phyloP scores from a whole-genome alignment of 2,888 invertebrate species.

The Scaptomyza cyrtandrae region DNA sequence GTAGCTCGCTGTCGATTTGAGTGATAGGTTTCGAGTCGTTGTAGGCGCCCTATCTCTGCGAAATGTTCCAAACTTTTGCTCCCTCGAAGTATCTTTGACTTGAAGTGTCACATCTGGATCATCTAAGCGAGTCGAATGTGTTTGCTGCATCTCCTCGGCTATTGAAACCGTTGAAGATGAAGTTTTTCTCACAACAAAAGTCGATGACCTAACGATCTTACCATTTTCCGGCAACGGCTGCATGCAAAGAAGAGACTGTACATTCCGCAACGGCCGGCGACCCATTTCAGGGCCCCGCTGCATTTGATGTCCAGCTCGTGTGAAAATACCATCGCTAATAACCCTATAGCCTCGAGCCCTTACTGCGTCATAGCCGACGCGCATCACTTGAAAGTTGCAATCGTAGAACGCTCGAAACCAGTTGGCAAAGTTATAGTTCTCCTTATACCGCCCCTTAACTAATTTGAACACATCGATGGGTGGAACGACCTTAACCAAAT shows the following conservation, averaged over 20 bases:
- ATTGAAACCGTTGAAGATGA: background rate
- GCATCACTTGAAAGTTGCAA: background rate
- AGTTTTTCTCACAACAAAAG: background rate
- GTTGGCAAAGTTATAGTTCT: slow-evolving; percentile 28
- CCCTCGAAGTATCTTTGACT: too few species aligned
- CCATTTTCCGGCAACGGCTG: background rate
- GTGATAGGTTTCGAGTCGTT: too few species aligned
- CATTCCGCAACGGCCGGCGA: background rate
- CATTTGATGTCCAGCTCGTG: background rate
- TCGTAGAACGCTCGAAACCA: slow-evolving; percentile 36
- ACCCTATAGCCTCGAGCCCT: background rate
- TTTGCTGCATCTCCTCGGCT: background rate
- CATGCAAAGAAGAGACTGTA: background rate
- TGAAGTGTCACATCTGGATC: too few species aligned
- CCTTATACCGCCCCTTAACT: slow-evolving; percentile 4
- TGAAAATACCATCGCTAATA: slow-evolving; percentile 4
- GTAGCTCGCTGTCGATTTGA: too few species aligned
- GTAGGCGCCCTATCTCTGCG: too few species aligned
- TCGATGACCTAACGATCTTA: background rate
- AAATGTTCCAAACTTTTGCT: too few species aligned
- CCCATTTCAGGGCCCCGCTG: too few species aligned
- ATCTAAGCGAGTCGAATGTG: too few species aligned
- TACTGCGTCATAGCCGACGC: background rate
- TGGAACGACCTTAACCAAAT: too few species aligned
- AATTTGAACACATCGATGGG: too few species aligned